phyloP scores from a whole-genome alignment of 2,797 vertebrate genomes.

The Buphagus erythrorhynchus region DNA sequence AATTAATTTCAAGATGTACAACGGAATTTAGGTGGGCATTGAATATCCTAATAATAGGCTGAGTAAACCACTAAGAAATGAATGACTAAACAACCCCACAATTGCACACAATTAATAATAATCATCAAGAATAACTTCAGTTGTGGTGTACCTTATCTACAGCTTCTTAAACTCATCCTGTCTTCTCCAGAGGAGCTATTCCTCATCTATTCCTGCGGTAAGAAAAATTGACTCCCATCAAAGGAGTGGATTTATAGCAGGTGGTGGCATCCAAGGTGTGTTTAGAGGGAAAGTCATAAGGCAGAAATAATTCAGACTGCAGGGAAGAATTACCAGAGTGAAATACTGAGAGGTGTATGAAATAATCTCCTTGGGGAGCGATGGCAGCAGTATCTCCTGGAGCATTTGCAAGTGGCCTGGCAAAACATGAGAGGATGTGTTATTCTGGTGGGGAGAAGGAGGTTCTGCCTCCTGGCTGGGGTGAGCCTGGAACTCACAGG shows the following conservation, averaged over 20 bases:
- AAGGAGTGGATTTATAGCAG: neutral
- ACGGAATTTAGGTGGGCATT: neutral
- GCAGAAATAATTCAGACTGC: slow-evolving; percentile 24
- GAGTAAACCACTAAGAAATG: neutral
- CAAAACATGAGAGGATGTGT: neutral
- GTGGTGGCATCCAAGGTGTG: neutral
- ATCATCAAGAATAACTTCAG: neutral
- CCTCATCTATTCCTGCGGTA: neutral
- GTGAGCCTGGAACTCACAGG: neutral
- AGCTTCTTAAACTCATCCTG: neutral
- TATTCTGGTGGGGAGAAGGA: neutral
- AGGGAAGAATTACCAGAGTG: neutral
- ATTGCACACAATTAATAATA: neutral
- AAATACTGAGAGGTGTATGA: neutral
- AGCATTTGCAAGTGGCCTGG: neutral
- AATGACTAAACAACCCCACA: neutral
- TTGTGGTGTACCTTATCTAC: neutral
- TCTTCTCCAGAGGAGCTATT: neutral
- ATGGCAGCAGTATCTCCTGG: slow-evolving; percentile 18
- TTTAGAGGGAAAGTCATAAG: neutral
- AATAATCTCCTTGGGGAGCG: neutral
- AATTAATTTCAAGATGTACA: neutral
- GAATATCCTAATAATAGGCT: neutral
- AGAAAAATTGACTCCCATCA: neutral
- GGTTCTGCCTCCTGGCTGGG: neutral